Conservation (phyloP, 2,888 invertebrate genomes). For the Punctoribates punctum region DNA sequence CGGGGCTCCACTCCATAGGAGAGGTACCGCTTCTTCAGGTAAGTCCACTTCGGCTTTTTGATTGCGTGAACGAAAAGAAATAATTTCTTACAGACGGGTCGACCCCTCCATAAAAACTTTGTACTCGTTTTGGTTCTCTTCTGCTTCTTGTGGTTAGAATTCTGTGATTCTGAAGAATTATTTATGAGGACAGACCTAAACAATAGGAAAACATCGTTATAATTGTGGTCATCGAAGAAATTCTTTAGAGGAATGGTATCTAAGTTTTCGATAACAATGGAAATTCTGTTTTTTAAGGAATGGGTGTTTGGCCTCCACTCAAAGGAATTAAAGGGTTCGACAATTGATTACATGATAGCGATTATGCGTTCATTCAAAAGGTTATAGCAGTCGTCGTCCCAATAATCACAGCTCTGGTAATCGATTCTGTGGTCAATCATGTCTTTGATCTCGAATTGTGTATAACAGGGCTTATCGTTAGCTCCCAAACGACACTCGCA, state of each 20-base stretch:
- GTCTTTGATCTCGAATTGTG: neutral
- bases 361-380: conserved; percentile 2
- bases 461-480: neutral
- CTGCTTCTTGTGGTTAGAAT: neutral
- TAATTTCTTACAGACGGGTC: conserved; percentile 11
- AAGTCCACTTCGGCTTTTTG: conserved; percentile 14
- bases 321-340: too few relatives aligned
- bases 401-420: conserved; percentile 19
- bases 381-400: conserved; percentile 29
- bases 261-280: too few relatives aligned
- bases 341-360: conserved; percentile 10
- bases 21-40: conserved; percentile 15
- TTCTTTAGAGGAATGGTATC: too few relatives aligned
- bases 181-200: conserved; percentile 13
- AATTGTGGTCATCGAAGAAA: too few relatives aligned
- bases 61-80: conserved; percentile 14
- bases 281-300: too few relatives aligned
- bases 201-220: neutral
- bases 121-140: neutral
- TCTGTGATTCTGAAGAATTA: neutral
- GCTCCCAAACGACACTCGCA: conserved; percentile 16
- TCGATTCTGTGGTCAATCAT: conserved; percentile 22
- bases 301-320: too few relatives aligned
- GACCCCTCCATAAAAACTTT: conserved; percentile 7
- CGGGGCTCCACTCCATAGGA: conserved; percentile 6